phyloP scores from a whole-genome alignment of 2,888 invertebrate genomes.

The Coleophora flavipennella region DNA sequence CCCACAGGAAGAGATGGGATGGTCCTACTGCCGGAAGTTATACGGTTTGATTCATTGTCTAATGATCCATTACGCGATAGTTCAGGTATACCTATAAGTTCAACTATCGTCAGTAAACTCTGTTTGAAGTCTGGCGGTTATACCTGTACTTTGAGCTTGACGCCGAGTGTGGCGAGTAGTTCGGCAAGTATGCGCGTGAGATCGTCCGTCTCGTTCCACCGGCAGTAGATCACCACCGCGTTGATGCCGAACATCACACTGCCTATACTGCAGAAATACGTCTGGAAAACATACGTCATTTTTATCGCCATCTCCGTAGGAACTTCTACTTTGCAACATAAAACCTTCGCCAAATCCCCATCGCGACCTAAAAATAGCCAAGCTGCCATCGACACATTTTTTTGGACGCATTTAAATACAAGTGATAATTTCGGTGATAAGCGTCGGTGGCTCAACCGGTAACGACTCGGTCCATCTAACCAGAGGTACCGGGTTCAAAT shows the following conservation, averaged over 20 bases:
- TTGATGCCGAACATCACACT: slow-evolving; percentile 33
- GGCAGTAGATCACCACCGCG: slow-evolving; percentile 30
- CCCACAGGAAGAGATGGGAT: not conserved
- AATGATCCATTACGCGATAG: not conserved
- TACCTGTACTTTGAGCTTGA: slow-evolving; percentile 31
- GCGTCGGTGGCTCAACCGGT: too few species aligned
- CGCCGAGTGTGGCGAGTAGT: slow-evolving; percentile 33
- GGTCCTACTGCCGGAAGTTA: not conserved
- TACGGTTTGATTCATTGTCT: too few species aligned
- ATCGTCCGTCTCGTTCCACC: slow-evolving; percentile 34
- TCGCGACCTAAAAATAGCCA: too few species aligned
- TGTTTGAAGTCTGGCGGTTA: not conserved
- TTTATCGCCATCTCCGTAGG: not conserved
- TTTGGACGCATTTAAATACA: too few species aligned
- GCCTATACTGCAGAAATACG: slow-evolving; percentile 35
- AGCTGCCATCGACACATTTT: too few species aligned
- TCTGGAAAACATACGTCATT: slow-evolving; percentile 21
- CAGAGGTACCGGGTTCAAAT: too few species aligned
- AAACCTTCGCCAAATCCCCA: too few species aligned
- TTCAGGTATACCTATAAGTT: not conserved
- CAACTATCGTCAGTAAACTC: not conserved
- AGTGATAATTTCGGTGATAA: too few species aligned
- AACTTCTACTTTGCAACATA: too few species aligned
- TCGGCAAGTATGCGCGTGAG: slow-evolving; percentile 41
- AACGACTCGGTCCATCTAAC: too few species aligned